Percentiles rank a stretch among this genome's conserved stretches.
phyloP scores from a whole-genome alignment of 2,797 vertebrate genomes.

The Phrynocephalus guinanensis region DNA sequence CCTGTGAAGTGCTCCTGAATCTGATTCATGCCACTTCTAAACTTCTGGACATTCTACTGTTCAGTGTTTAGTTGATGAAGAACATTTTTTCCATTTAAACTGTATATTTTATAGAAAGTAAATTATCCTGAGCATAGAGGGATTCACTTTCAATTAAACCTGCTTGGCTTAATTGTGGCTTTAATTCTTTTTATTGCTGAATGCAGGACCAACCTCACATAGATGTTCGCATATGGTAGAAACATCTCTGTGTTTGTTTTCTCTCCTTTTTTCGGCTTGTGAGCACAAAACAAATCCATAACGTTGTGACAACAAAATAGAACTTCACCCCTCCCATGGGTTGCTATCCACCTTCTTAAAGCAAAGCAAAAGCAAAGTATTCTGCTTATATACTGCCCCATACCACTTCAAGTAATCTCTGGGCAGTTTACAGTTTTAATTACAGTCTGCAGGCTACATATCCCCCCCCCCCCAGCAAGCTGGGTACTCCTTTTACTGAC shows the following conservation, averaged over 20 bases:
- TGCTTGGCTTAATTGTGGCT: not conserved
- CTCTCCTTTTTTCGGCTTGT: not conserved
- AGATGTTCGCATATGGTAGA: not conserved
- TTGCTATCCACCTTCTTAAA: no score
- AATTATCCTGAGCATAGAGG: not conserved
- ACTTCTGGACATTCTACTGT: not conserved
- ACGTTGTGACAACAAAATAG: not conserved
- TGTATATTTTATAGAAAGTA: not conserved
- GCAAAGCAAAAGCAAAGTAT: no score
- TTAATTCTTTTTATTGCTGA: not conserved
- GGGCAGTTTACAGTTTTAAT: no score
- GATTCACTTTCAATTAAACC: not conserved
- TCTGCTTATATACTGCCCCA: no score
- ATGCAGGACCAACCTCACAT: not conserved
- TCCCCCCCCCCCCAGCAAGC: no score
- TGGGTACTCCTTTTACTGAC: no score
- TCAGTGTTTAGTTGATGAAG: not conserved
- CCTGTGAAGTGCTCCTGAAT: not conserved
- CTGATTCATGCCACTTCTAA: not conserved
- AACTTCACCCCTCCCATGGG: no score
- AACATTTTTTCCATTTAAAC: not conserved
- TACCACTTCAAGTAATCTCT: no score
- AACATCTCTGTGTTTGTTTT: no score
- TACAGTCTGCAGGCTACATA: no score
- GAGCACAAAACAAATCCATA: not conserved